Conservation (phyloP, 2,113 vertebrate species). For the Aepyceros melampus region DNA sequence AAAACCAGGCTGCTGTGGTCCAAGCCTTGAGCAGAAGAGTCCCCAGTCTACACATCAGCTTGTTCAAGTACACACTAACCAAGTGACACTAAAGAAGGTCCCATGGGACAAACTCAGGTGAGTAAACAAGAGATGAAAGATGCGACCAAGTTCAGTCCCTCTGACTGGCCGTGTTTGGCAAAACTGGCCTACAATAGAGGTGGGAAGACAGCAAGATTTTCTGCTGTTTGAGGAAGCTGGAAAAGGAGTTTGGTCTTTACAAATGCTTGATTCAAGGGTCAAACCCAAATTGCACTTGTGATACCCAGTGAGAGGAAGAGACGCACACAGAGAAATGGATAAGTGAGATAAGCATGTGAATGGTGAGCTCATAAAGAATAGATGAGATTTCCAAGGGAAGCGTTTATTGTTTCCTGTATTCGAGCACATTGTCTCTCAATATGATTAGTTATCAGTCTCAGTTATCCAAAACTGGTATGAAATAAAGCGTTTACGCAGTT, state of each 20-base stretch:
- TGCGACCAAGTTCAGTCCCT: constrained; percentile 12
- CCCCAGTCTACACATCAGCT: background rate
- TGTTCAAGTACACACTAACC: background rate
- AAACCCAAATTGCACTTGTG: constrained; percentile 42
- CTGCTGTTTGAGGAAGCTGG: background rate
- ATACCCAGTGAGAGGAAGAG: constrained; percentile 41
- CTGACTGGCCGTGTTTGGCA: background rate
- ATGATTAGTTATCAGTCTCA: constrained; percentile 82
- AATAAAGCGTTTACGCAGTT: constrained; percentile 82
- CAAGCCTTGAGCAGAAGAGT: background rate
- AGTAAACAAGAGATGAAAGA: constrained; percentile 63
- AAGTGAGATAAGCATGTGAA: constrained; percentile 71
- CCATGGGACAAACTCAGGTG: constrained; percentile 28
- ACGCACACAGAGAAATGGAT: constrained; percentile 59
- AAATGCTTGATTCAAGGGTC: background rate
- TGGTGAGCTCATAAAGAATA: constrained; percentile 68
- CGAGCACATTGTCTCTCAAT: constrained; percentile 78
- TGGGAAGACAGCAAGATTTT: background rate
- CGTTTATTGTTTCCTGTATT: constrained; percentile 80
- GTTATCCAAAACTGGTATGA: constrained; percentile 81
- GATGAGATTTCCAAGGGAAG: constrained; percentile 77
- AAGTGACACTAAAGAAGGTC: constrained; percentile 12
- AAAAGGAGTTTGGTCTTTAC: constrained; percentile 28
- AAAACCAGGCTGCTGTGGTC: background rate
- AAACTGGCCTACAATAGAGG: background rate